Percentiles rank a stretch among this genome's conserved stretches.
These are phyloP conservation scores for Sciurus vulgaris DNA, from an alignment of 2,797 vertebrate genomes.

Conservation along the genomic window DNA sequence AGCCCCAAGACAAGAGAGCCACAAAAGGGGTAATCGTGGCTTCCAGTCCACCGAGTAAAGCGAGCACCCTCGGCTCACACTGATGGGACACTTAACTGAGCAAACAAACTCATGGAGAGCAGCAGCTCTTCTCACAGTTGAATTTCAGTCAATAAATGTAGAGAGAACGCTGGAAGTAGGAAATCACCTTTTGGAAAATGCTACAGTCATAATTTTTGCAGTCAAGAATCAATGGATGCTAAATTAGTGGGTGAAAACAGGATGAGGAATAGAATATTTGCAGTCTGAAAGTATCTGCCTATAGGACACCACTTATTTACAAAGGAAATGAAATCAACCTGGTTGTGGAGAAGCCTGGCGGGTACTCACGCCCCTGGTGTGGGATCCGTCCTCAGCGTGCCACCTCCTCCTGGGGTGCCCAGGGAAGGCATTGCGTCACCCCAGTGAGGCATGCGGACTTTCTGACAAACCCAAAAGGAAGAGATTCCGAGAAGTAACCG, in stretches of 20 bases:
- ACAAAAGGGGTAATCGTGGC: no score
- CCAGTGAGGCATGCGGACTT: background rate
- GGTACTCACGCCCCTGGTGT: no score
- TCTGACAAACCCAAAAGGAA: background rate
- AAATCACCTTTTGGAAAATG: background rate
- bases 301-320: background rate
- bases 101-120: background rate
- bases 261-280: background rate
- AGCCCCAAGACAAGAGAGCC: background rate
- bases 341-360: background rate
- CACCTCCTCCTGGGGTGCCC: fast-evolving
- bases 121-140: background rate
- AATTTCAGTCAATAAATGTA: background rate
- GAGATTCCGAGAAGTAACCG: background rate
- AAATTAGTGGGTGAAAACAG: background rate
- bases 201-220: no score
- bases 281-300: background rate
- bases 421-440: background rate
- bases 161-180: background rate
- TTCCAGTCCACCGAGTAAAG: background rate
- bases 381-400: background rate
- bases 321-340: background rate
- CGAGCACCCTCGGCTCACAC: no score
- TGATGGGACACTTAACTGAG: background rate
- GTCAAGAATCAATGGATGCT: background rate